These are phyloP conservation scores for Pseudolaguvia tuberculata DNA, from an alignment of 2,113 vertebrate genomes.

Conservation along the genomic window DNA sequence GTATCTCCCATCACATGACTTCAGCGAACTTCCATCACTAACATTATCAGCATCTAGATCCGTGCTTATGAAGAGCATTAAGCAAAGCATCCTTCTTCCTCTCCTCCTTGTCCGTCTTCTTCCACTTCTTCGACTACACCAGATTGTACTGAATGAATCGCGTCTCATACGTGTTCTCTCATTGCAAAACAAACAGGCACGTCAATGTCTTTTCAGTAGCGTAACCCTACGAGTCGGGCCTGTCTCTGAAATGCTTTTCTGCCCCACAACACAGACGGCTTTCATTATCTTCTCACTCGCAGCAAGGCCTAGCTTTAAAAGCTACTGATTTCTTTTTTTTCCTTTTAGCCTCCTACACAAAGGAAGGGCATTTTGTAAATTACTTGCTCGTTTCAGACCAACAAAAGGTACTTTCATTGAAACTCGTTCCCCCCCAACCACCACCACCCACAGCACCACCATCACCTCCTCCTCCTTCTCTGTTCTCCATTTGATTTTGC, in stretches of 20 bases:
- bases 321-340: slow-evolving; percentile 98
- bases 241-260: slow-evolving; percentile 99
- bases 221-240: slow-evolving; percentile 90
- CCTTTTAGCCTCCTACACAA: slow-evolving; percentile 98
- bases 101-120: slow-evolving; percentile 18
- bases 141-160: slow-evolving; percentile 55
- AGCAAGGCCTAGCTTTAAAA: slow-evolving; percentile 99
- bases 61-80: slow-evolving; percentile 5
- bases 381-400: slow-evolving; percentile 99
- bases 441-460: background rate
- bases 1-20: background rate
- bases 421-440: slow-evolving; percentile 62
- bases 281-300: slow-evolving; percentile 99
- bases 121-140: slow-evolving; percentile 40
- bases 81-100: slow-evolving; percentile 14
- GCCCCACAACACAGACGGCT: slow-evolving; percentile 98
- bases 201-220: slow-evolving; percentile 54
- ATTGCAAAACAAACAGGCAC: slow-evolving; percentile 68
- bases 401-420: slow-evolving; percentile 99
- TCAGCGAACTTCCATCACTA: slow-evolving; percentile 19
- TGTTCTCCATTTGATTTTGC: slow-evolving; percentile 95
- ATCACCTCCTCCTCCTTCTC: slow-evolving; percentile 15
- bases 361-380: slow-evolving; percentile 99
- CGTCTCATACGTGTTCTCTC: slow-evolving; percentile 61
- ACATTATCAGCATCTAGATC: slow-evolving; percentile 51